Base-by-base conservation (phyloP, 2,113 vertebrate genomes). In the Neopipo cinnamomea region DNA sequence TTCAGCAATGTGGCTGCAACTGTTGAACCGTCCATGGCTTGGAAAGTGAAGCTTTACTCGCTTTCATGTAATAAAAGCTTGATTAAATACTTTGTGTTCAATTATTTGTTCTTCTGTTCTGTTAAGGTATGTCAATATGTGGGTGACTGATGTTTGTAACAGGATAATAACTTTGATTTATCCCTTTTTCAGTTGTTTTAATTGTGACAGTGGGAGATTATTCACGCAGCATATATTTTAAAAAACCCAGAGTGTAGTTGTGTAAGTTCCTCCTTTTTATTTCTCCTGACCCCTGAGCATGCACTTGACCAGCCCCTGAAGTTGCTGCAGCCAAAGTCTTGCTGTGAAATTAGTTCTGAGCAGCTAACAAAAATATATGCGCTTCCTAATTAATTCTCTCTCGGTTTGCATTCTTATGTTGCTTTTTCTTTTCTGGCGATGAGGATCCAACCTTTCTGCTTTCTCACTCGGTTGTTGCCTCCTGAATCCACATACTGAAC, bases 111-210 rank as follows among this genome's bases (percentile, higher is more conserved):
- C 9, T 62, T 50, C 56, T n/a, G n/a, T n/a, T n/a, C n/a, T n/a
- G 2, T 52, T 31, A 4, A 5, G 30, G 8, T 53, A 8, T 33
- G 11, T 68, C 7, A 9, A 0, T 22, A 6, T 0, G 0, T 7
- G 18, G 23, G 24, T 20, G 19, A 16, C 23, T 50, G 28, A 2
- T 56, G 14, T 3, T 59, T 80, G 11, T 39, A 12, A 30, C 8
- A 30, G 18, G 47, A 15, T 28, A n/a, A 14, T 11, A 46, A 41
- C 31, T 47, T 66, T 3, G 27, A 39, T 74, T 82, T 31, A 5
- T 17, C 9, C 1, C 16, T 55, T 79, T 47, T 35, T 30, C 14
- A 25, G 11, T 61, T 81, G 6, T 46, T 71, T 83, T 75, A 72
- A 20, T 22, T 50, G 30, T 35, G 85, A 33, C 22, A 37, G 8